Evolutionary conservation across 2,888 invertebrate species (phyloP).

Genomic region (Thereva unica): DNA sequence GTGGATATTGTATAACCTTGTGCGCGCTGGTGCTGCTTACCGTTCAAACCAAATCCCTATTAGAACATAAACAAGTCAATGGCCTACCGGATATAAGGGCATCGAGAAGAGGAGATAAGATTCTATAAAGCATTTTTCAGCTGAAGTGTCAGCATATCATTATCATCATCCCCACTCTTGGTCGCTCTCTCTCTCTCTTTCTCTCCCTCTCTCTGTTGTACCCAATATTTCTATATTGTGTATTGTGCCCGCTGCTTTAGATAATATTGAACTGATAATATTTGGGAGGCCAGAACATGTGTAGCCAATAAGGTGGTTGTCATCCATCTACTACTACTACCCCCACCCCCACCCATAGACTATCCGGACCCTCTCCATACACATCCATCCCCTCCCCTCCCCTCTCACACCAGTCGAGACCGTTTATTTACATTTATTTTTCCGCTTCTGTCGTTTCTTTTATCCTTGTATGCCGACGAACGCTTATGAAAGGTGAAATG

Average conservation of each 20-base stretch:
- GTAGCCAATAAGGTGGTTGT: conserved; percentile 21
- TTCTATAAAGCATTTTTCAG: conserved; percentile 31
- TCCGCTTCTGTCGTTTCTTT: conserved; percentile 31
- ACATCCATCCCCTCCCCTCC: too few relatives aligned
- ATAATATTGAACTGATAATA: conserved; percentile 27
- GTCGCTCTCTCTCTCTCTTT: too few relatives aligned
- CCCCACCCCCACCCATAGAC: too few relatives aligned
- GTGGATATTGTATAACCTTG: too few relatives aligned
- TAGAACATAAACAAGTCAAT: conserved; percentile 5
- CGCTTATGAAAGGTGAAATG: conserved; percentile 34
- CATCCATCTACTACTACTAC: not conserved
- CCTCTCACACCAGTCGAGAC: too few relatives aligned
- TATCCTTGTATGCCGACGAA: conserved; percentile 20
- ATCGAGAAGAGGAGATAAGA: conserved; percentile 8
- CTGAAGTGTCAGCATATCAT: conserved; percentile 27
- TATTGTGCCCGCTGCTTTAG: conserved; percentile 19
- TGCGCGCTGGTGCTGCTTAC: too few relatives aligned
- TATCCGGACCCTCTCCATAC: too few relatives aligned
- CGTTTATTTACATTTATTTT: conserved; percentile 33
- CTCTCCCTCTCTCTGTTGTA: too few relatives aligned
- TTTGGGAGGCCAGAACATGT: conserved; percentile 15
- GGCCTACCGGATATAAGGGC: not conserved
- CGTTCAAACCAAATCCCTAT: too few relatives aligned
- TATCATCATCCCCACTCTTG: not conserved
- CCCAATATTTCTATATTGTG: conserved; percentile 17